Conservation (phyloP, 2,113 vertebrate species). For the Cyanoramphus novaezelandiae region DNA sequence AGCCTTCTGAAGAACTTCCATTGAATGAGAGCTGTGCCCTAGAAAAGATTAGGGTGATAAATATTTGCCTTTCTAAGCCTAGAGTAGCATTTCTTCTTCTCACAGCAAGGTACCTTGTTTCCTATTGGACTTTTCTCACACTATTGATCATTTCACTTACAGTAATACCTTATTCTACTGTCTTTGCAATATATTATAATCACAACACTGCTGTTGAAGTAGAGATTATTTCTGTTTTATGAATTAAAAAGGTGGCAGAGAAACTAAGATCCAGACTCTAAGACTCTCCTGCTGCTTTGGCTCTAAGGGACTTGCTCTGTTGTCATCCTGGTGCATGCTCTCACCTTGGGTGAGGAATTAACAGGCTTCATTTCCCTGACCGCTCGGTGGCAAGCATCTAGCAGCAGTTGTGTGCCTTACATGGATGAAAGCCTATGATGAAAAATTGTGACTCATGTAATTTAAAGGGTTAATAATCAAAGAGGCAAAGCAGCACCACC, state of each 20-base stretch:
- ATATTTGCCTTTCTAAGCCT: background rate
- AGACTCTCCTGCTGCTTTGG: background rate
- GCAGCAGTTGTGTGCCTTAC: background rate
- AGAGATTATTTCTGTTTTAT: background rate
- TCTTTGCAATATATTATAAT: background rate
- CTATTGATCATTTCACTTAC: background rate
- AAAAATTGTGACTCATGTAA: background rate
- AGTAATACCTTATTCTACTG: background rate
- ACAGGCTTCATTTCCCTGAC: background rate
- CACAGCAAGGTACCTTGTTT: background rate
- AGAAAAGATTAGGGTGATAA: background rate
- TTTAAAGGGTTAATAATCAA: constrained; percentile 53
- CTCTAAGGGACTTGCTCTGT: background rate
- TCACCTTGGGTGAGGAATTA: background rate
- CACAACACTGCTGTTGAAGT: background rate
- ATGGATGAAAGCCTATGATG: background rate
- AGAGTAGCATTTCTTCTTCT: background rate
- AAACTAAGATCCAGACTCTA: background rate
- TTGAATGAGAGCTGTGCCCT: background rate
- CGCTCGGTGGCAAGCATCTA: background rate
- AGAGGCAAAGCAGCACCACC: background rate
- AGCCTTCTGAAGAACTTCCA: background rate
- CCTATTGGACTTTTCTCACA: background rate
- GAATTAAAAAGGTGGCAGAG: background rate
- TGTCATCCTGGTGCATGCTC: background rate